Conservation (phyloP, 2,888 invertebrate species). For the Dicranocentrus wangi region DNA sequence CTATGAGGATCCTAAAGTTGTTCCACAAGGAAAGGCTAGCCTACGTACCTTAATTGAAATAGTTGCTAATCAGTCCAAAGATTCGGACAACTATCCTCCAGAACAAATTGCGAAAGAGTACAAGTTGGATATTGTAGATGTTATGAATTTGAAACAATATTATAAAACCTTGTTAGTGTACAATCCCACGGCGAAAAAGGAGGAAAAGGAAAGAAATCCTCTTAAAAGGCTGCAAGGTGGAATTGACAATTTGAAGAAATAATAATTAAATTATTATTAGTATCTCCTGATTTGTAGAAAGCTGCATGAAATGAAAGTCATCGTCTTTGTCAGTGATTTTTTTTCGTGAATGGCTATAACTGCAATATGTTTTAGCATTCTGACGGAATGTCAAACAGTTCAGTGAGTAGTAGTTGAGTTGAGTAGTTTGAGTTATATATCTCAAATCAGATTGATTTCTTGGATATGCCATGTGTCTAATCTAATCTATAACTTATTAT, state of each 20-base stretch:
- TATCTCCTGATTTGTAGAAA: too few species aligned
- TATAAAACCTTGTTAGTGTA: constrained; percentile 82
- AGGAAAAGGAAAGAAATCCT: constrained; percentile 59
- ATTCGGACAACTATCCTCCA: constrained; percentile 79
- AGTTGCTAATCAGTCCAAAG: constrained; percentile 80
- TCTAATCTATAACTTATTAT: too few species aligned
- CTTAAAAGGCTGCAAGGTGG: constrained; percentile 45
- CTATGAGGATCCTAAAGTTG: constrained; percentile 80
- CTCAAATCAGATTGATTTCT: too few species aligned
- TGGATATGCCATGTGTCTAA: too few species aligned
- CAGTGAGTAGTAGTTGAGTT: too few species aligned
- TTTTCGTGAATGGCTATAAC: too few species aligned
- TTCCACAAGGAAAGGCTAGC: constrained; percentile 81
- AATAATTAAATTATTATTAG: too few species aligned
- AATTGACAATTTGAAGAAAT: constrained; percentile 62
- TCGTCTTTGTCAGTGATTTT: too few species aligned
- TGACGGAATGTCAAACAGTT: too few species aligned
- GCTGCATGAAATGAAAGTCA: too few species aligned
- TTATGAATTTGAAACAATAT: constrained; percentile 79
- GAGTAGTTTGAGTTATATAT: too few species aligned
- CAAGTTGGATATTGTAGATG: constrained; percentile 79
- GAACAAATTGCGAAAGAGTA: constrained; percentile 81
- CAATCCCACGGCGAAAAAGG: constrained; percentile 77
- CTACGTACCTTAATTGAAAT: constrained; percentile 81
- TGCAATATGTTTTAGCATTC: too few species aligned